Base-by-base conservation (phyloP, 92 coral and sea anemone genomes). In the Diadumene lineata region DNA sequence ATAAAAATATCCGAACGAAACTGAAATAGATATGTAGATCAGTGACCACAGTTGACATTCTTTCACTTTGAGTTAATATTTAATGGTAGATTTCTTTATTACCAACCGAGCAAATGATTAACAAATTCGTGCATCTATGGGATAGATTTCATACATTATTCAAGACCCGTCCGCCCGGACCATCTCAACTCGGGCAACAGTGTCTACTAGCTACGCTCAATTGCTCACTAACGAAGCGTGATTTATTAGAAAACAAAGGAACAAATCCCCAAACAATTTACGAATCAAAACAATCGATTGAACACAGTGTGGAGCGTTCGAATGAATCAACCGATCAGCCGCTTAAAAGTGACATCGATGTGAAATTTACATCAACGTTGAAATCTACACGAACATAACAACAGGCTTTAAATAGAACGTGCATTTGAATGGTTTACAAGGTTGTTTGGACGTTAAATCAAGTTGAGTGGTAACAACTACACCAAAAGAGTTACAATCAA, bases 41-140 rank as follows among this genome's bases (percentile, higher is more conserved):
- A 81, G 31, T 33, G 50, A 43, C n/a, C 26, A 34, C 31, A 18
- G 78, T 72, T 50, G 72, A 87, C 81, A 64, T 81, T 89, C 88
- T 73, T 82, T 85, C 64, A 69, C 71, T 38, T 76, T 50, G 82
- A 82, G 94, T 89, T 89, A 92, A 89, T 92, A 89, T 89, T 92
- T 89, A 92, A 89, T 89, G 76, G 85, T 60, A 60, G 70, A 31
- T 34, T 82, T 81, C 80, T 84, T 79, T 82, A 86, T 83, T 68
- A 77, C 83, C 90, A 32, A 82, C 82, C 82, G 77, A 78, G 93
- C 97, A 88, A 91, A 91, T 91, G 80, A 91, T 91, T 91, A 91
- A 91, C 97, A 78, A 74, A 74, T 74, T 81, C 82, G 79, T 81
- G 79, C 85, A 91, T 90, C 81, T 79, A 63, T 71, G 69, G 84